Evolutionary conservation across 2,888 invertebrate genomes (phyloP), one percentile per base, ranked within the genome.

Genomic region (Heliconius ismenius): DNA sequence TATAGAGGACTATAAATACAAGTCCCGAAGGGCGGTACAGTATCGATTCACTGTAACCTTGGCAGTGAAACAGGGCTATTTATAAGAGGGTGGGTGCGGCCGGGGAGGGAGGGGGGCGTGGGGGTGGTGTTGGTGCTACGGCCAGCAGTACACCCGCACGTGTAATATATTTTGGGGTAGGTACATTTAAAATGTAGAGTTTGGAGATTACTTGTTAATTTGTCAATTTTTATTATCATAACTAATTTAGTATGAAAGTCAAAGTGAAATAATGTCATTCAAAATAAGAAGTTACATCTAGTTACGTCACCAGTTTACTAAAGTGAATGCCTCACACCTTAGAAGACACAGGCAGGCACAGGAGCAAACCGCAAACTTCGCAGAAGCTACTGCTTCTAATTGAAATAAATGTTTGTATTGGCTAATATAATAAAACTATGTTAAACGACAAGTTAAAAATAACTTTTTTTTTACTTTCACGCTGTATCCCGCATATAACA

Each of bases 1-100:
- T 70, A 58, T 32, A 70, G 70, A 32, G 13, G 21, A 43, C 60
- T 54, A 58, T 26, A 67, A 58, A 67, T 67, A 70, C 32, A 13
- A 75, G 62, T 49, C 75, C 69, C 69, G 21, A 64, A 72, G 69
- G 58, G 77, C 76, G 70, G 79, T 79, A 58, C 79, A 80, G 39
- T 79, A 83, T 83, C 81, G 82, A 90, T 84, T 88, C 77, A 78
- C 81, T 60, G 83, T 89, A 90, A 90, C 91, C 91, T 90, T 91
- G 91, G 90, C 91, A 90, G 86, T 91, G 90, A 89, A 89, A 90
- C 90, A 85, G 89, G 84, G 80, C 88, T 89, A 89, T 90, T 90
- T 89, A 89, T 90, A 89, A 78, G 74, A 26, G 39, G 72, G 69
- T 13, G 73, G 75, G 64, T 39, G 78, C 18, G 49, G 74, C 65